Percentiles rank a stretch among this genome's conserved stretches.
These are phyloP conservation scores for Serranus cabrilla DNA, from an alignment of 2,797 vertebrate species.

Conservation along the genomic window DNA sequence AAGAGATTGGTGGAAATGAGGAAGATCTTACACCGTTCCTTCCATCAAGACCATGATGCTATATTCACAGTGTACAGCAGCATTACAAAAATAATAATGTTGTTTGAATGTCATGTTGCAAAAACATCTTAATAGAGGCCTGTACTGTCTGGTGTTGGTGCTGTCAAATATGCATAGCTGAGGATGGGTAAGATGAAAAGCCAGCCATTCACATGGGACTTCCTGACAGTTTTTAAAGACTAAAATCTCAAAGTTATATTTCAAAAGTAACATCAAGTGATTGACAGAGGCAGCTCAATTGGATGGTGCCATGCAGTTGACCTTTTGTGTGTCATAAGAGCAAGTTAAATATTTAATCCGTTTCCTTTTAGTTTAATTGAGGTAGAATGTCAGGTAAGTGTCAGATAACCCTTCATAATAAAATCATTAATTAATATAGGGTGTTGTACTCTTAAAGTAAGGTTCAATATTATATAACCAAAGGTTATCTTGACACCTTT, in stretches of 20 bases:
- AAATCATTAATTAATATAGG: slow-evolving; percentile 37
- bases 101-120: not conserved
- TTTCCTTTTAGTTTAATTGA: slow-evolving; percentile 40
- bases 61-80: not conserved
- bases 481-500: slow-evolving; percentile 13
- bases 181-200: slow-evolving; percentile 20
- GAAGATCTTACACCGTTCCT: not conserved
- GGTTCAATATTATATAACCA: slow-evolving; percentile 24
- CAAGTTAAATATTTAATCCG: slow-evolving; percentile 53
- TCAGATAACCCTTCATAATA: slow-evolving; percentile 41
- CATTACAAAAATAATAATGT: not conserved
- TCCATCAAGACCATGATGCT: not conserved
- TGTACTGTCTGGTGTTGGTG: not conserved
- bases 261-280: slow-evolving; percentile 21
- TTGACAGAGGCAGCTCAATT: slow-evolving; percentile 11
- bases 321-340: slow-evolving; percentile 42
- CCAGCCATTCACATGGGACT: not conserved
- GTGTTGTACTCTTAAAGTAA: slow-evolving; percentile 26
- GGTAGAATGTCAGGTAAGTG: slow-evolving; percentile 35
- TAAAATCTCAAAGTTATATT: slow-evolving; percentile 32
- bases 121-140: not conserved
- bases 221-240: slow-evolving; percentile 21
- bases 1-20: too few species aligned
- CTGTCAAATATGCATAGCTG: slow-evolving; percentile 31
- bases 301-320: slow-evolving; percentile 12